Base-by-base conservation (phyloP, 2,888 invertebrate genomes). In the Drosophila barbarae region DNA sequence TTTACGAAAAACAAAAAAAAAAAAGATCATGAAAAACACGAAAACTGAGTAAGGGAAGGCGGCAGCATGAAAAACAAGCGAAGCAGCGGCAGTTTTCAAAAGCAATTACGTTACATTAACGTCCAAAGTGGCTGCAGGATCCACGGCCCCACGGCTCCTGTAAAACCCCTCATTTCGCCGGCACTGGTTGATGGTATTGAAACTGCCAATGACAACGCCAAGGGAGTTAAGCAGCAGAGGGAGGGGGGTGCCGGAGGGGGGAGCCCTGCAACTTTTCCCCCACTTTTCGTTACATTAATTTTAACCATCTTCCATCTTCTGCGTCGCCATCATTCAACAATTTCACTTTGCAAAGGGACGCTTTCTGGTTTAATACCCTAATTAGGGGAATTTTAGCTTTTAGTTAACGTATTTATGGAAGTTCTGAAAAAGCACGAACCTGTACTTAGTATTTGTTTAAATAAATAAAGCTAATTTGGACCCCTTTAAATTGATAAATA, bases 71-170 rank as follows among this genome's bases (percentile, higher is more conserved):
- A 63, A 60, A 63, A 52, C 61, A 63, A 44, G 60, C 36, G 28
- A 35, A 36, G 52, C 71, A 56, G 58, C 55, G 58, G 65, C 63
- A 59, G 55, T 70, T 72, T 63, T 73, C 68, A 84, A 81, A 80
- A 80, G 77, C 79, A 80, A 80, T 80, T 83, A 84, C 79, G 53
- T 77, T 71, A 68, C 83, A 82, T 79, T 79, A 84, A 82, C 64
- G 80, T 68, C 50, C 69, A 76, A 72, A 84, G 82, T 82, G 83
- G 69, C 83, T 76, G 74, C 60, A 46, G 36, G 28, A 39, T 34
- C 58, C 36, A 30, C 38, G 42, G 36, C 9, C 52, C n/a, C 57
- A 3, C 4, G 7, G 26, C 28, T 30, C 46, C 46, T n/a, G n/a
- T 30, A 2, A 10, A 15, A 1, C 9, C 13, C 18, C 46, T 23